Evolutionary conservation across 2,113 vertebrate species (phyloP).

Genomic region (Gnathonemus longibarbis): DNA sequence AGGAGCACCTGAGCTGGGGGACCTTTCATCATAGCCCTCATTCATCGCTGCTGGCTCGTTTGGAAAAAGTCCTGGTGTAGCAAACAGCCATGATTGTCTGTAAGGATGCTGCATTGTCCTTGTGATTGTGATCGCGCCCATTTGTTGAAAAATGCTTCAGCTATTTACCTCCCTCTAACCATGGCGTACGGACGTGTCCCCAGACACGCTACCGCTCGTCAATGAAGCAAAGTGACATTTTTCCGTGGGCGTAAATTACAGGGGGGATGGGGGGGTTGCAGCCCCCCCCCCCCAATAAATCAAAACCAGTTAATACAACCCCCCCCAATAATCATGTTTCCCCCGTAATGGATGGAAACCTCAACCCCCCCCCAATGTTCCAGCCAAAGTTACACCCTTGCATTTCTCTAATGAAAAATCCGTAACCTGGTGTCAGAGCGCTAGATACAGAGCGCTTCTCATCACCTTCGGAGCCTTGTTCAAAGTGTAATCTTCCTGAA

Average conservation of each 20-base stretch:
- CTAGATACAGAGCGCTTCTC: neutral
- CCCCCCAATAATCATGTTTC: too few relatives aligned
- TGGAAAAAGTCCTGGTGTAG: neutral
- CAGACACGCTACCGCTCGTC: neutral
- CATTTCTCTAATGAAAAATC: neutral
- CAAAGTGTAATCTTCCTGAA: neutral
- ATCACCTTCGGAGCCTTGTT: neutral
- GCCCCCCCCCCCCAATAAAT: too few relatives aligned
- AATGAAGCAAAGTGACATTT: neutral
- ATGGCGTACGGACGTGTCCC: neutral
- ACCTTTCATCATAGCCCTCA: neutral
- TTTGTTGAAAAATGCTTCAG: neutral
- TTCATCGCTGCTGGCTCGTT: neutral
- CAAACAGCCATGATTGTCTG: neutral
- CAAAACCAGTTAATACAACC: too few relatives aligned
- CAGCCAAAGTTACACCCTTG: too few relatives aligned
- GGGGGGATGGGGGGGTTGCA: too few relatives aligned
- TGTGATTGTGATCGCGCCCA: neutral
- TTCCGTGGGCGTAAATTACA: too few relatives aligned
- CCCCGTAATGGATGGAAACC: too few relatives aligned
- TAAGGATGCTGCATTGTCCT: neutral
- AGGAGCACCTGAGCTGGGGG: neutral
- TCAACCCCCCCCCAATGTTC: too few relatives aligned
- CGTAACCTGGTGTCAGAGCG: neutral
- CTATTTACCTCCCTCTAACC: neutral